phyloP scores from a whole-genome alignment of 2,888 invertebrate species.

The Calameuta filiformis region DNA sequence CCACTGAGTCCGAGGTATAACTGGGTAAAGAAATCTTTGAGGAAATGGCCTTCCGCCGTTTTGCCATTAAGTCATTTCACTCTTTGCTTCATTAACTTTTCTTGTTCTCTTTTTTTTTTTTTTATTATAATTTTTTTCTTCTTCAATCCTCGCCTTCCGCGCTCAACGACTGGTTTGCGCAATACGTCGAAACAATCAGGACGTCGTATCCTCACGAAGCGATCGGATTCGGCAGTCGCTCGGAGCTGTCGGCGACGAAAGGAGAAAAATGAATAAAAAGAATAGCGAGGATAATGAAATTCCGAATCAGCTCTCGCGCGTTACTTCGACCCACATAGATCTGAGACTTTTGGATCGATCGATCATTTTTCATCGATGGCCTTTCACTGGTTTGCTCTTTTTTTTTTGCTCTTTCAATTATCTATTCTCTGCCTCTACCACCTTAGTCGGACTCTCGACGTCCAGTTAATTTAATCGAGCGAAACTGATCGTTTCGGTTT shows the following conservation, averaged over 20 bases:
- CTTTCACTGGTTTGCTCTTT: neutral
- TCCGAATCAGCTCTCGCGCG: neutral
- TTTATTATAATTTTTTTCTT: slow-evolving; percentile 11
- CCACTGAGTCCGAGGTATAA: neutral
- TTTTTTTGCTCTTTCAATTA: neutral
- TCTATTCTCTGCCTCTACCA: slow-evolving; percentile 5
- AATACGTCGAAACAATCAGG: neutral
- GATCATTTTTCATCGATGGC: neutral
- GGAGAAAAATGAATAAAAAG: neutral
- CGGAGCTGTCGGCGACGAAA: neutral
- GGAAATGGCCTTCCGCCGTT: slow-evolving; percentile 54
- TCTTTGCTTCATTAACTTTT: slow-evolving; percentile 29
- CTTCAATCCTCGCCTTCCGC: slow-evolving; percentile 23
- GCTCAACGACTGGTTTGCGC: slow-evolving; percentile 7
- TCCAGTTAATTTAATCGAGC: neutral
- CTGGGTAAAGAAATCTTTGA: slow-evolving; percentile 36
- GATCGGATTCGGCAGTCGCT: neutral
- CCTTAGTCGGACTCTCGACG: neutral
- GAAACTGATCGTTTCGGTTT: neutral
- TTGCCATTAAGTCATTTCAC: slow-evolving; percentile 39
- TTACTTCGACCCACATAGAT: neutral
- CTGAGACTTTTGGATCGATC: neutral
- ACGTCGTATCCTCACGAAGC: neutral
- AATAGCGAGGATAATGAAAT: neutral
- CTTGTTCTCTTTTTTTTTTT: slow-evolving; percentile 20